Evolutionary conservation across 2,113 vertebrate species (phyloP).

Genomic region (Danionella cerebrum): DNA sequence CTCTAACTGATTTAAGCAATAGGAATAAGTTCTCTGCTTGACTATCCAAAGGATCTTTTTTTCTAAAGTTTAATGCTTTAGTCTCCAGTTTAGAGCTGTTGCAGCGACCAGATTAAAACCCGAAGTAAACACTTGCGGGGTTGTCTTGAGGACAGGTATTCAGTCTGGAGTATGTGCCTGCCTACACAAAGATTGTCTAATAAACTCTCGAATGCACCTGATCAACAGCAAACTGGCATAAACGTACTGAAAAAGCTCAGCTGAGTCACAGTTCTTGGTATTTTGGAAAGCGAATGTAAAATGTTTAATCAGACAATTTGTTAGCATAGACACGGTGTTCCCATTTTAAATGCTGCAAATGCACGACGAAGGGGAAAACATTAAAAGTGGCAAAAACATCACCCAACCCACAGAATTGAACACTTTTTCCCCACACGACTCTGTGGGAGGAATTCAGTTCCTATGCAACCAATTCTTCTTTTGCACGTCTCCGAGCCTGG

Average conservation of each 20-base stretch:
- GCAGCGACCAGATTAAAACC: slow-evolving; percentile 18
- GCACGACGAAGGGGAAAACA: not conserved
- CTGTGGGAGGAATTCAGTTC: slow-evolving; percentile 24
- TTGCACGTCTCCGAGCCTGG: slow-evolving; percentile 20
- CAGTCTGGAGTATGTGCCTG: not conserved
- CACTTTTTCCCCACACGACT: slow-evolving; percentile 25
- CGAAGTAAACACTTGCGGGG: not conserved
- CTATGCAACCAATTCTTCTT: slow-evolving; percentile 25
- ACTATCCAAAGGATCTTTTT: too few relatives aligned
- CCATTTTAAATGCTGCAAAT: not conserved
- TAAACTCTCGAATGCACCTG: not conserved
- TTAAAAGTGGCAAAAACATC: not conserved
- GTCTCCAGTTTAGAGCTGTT: too few relatives aligned
- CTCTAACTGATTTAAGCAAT: too few relatives aligned
- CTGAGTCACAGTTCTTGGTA: not conserved
- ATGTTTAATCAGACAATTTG: not conserved
- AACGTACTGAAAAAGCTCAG: too few relatives aligned
- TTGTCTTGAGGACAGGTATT: slow-evolving; percentile 14
- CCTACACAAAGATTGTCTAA: not conserved
- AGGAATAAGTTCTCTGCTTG: too few relatives aligned
- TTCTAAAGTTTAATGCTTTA: too few relatives aligned
- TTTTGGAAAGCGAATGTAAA: not conserved
- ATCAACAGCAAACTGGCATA: not conserved
- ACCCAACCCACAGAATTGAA: not conserved
- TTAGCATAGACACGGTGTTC: not conserved